phyloP scores from a whole-genome alignment of 2,888 invertebrate genomes.

The Liopterus haemorrhoidalis region DNA sequence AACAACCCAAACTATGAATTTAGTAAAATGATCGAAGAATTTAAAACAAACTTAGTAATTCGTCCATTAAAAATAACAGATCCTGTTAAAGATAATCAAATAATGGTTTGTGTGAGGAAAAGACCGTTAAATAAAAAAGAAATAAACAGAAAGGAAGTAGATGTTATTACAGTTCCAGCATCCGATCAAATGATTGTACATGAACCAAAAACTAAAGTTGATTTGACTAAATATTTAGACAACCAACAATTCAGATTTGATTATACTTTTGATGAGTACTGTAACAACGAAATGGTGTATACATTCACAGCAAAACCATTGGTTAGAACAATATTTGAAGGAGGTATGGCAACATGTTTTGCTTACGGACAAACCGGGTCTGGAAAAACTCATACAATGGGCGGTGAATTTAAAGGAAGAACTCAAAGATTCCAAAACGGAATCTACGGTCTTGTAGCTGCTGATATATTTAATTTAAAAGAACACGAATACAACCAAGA shows the following conservation, averaged over 20 bases:
- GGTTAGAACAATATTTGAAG: conserved; percentile 96
- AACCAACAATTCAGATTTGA: conserved; percentile 98
- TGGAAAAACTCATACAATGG: conserved; percentile 98
- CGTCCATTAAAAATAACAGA: conserved; percentile 79
- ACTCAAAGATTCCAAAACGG: conserved; percentile 94
- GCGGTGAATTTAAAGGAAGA: conserved; percentile 91
- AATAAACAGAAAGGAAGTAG: conserved; percentile 76
- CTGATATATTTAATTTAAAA: conserved; percentile 78
- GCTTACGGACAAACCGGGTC: conserved; percentile 99
- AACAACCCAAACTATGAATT: conserved; percentile 98
- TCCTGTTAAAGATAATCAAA: conserved; percentile 84
- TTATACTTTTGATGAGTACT: conserved; percentile 95
- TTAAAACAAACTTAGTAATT: conserved; percentile 76
- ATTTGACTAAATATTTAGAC: conserved; percentile 96
- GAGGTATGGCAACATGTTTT: conserved; percentile 99
- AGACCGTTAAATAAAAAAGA: conserved; percentile 95
- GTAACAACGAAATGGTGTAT: conserved; percentile 93
- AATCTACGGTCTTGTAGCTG: conserved; percentile 95
- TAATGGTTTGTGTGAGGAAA: conserved; percentile 97
- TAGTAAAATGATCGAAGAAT: conserved; percentile 88
- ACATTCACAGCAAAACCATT: conserved; percentile 98
- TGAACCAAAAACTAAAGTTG: conserved; percentile 92
- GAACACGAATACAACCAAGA: conserved; percentile 73
- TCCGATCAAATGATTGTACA: conserved; percentile 86
- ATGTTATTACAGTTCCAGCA: conserved; percentile 93